Evolutionary conservation across 2,888 invertebrate species (phyloP).

Genomic region (Myopa testacea): DNA sequence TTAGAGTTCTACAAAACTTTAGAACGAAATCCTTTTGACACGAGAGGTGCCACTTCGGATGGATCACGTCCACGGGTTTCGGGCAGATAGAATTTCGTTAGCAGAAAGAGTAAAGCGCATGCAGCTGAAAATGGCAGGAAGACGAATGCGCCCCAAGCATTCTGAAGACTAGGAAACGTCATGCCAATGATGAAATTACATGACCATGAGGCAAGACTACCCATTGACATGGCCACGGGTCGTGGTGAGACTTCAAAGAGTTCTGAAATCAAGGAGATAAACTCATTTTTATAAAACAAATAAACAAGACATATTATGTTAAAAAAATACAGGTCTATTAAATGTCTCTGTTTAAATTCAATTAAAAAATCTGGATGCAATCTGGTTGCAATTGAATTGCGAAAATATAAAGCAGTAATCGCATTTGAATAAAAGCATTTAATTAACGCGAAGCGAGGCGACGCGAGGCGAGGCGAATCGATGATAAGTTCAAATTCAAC

Average conservation of each 20-base stretch:
- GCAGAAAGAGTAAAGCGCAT: constrained; percentile 59
- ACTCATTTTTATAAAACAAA: not conserved
- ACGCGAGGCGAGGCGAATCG: no score
- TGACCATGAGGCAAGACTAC: constrained; percentile 88
- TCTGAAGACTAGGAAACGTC: constrained; percentile 77
- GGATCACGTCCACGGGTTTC: constrained; percentile 81
- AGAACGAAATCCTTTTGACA: constrained; percentile 75
- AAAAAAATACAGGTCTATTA: no score
- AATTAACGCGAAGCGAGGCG: no score
- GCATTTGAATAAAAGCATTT: no score
- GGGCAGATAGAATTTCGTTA: constrained; percentile 77
- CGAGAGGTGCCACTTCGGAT: constrained; percentile 73
- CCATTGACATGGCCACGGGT: constrained; percentile 88
- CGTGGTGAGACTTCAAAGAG: constrained; percentile 86
- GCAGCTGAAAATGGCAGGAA: constrained; percentile 79
- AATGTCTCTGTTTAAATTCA: no score
- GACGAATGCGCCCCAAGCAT: constrained; percentile 76
- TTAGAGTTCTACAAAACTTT: constrained; percentile 55
- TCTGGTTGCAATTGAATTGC: no score
- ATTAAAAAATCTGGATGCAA: no score
- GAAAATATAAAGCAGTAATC: no score
- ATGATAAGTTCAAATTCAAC: no score
- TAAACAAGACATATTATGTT: no score
- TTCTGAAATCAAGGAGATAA: constrained; percentile 69
- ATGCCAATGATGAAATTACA: constrained; percentile 90